phyloP scores from a whole-genome alignment of 1,140 invertebrate species.

The Caerostris extrusa region DNA sequence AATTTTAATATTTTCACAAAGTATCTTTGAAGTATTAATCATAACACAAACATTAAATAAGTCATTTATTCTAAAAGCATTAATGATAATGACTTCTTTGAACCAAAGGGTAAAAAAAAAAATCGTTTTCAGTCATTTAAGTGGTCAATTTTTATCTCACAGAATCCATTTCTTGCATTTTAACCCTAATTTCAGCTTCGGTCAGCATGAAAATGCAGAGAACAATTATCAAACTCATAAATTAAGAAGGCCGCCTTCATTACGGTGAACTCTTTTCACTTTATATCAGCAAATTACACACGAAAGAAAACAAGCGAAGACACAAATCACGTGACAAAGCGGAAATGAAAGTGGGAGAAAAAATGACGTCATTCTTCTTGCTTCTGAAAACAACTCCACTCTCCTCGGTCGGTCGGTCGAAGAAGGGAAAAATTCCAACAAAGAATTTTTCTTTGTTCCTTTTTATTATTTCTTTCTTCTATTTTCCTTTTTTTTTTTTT shows the following conservation, averaged over 20 bases:
- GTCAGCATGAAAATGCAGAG: slow-evolving; percentile 8
- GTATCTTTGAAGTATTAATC: background rate
- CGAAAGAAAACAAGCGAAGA: slow-evolving; percentile 36
- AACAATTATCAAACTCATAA: slow-evolving; percentile 55
- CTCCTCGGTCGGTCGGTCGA: background rate
- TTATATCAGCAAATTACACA: slow-evolving; percentile 36
- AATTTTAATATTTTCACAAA: background rate
- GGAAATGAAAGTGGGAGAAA: background rate
- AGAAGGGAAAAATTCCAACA: background rate
- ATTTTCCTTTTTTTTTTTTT: background rate
- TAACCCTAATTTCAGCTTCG: slow-evolving; percentile 2
- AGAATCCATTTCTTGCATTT: slow-evolving; percentile 26
- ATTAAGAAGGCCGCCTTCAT: slow-evolving; percentile 25
- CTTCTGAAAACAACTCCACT: slow-evolving; percentile 17
- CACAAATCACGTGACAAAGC: slow-evolving; percentile 5
- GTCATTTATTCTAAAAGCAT: background rate
- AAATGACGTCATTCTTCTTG: slow-evolving; percentile 31
- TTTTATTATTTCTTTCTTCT: background rate
- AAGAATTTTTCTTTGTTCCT: slow-evolving; percentile 1
- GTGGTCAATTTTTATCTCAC: background rate
- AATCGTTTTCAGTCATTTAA: background rate
- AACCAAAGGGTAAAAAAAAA: background rate
- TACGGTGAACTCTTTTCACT: background rate
- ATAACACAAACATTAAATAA: background rate
- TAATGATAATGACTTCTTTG: slow-evolving; percentile 37